Conservation (phyloP, 2,888 invertebrate species). For the Stenotaenia linearis region DNA sequence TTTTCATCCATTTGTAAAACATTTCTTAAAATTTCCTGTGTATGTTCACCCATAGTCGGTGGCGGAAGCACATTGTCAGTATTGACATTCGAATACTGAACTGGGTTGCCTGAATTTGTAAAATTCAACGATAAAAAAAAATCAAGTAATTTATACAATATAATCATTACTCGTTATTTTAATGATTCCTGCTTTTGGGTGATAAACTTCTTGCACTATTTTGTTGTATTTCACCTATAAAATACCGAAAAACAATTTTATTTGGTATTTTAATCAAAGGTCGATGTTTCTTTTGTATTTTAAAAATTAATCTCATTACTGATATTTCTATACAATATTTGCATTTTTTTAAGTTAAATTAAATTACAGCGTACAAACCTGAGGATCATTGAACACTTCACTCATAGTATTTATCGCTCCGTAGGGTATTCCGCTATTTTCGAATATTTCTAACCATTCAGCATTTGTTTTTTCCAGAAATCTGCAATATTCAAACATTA, state of each 20-base stretch:
- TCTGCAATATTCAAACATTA: background rate
- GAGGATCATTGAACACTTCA: conserved; percentile 28
- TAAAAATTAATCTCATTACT: too few relatives aligned
- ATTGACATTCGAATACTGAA: background rate
- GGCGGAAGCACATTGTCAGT: background rate
- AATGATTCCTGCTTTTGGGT: background rate
- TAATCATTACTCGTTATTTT: background rate
- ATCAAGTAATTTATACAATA: too few relatives aligned
- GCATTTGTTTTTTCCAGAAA: background rate
- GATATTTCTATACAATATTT: too few relatives aligned
- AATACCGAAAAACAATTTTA: too few relatives aligned
- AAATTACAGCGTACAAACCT: too few relatives aligned
- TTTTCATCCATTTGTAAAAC: background rate
- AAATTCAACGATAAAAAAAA: background rate
- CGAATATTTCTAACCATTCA: conserved; percentile 11
- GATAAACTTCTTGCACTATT: background rate
- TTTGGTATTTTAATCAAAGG: too few relatives aligned
- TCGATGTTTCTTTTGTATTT: too few relatives aligned
- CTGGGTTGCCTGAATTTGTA: background rate
- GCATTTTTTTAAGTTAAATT: too few relatives aligned
- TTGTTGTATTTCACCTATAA: background rate
- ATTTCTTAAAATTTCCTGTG: background rate
- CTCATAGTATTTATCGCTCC: conserved; percentile 1
- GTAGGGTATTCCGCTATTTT: conserved; percentile 24
- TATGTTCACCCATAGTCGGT: background rate